Evolutionary conservation across 23 tunicate genomes (phyloP), one percentile per base, ranked within the genome.

Genomic region (Phallusia fumigata): DNA sequence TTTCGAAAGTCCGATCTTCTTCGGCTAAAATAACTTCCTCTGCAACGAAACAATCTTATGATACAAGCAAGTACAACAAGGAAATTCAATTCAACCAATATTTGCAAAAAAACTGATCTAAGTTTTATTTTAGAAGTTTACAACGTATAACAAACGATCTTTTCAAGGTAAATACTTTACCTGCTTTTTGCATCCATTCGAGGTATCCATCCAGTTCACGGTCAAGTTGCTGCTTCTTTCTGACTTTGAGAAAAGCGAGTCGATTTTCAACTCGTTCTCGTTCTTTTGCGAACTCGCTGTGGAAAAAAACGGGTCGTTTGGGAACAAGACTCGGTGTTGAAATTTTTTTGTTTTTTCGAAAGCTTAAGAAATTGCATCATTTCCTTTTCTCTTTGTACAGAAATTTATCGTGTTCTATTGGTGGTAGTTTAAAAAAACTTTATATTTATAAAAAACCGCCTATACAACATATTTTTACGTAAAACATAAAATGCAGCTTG

Each of bases 261-360:
- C 99, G 72, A 73, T 97, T 97, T 83, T 97, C 99, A 19, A 97
- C 99, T 73, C 99, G 76, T 89, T 97, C 99, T 40, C 99, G 79
- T 88, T 97, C 99, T 86, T 97, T 97, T 28, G 99, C 99, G 65
- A 97, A 97, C 79, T 97, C 99, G 24, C 98, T 94, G 31, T 22
- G 51, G 19, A 45, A 18, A 12, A 30, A 26, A 83, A 74, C 19
- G 47, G 47, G n/a, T n/a, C n/a, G n/a, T n/a, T n/a, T n/a, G n/a
- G n/a, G n/a, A n/a, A n/a, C n/a, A n/a, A n/a, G n/a, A n/a, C n/a
- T n/a, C n/a, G n/a, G n/a, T n/a, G n/a, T n/a, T n/a, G n/a, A n/a
- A 3, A 75, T 75, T 26, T 31, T 22, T 3, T 21, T 8, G 5
- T 12, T 3, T 8, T 8, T 75, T 31, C 32, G 8, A 40, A 40